Base-by-base conservation (phyloP, 2,113 vertebrate species). In the Rynchops niger region DNA sequence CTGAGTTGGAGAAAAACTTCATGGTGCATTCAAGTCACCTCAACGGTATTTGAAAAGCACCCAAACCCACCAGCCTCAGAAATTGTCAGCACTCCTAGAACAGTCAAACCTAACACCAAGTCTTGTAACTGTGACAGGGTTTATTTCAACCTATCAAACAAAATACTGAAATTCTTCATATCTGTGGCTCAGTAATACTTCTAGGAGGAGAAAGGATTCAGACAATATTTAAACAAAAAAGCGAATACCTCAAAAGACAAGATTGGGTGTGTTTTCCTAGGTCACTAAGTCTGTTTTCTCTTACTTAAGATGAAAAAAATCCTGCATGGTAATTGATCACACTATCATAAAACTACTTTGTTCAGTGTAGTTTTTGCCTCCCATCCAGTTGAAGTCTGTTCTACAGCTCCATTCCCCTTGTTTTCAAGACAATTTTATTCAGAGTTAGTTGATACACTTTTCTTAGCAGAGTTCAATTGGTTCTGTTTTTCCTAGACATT, bases 91-190 rank as follows among this genome's bases (percentile, higher is more conserved):
- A 1, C 34, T 93, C 32, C 38, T 40, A 38, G 25, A 86, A 52
- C 14, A 30, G 50, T 22, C 36, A 83, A 45, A 79, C 26, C 19
- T 69, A 53, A 69, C 25, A 69, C 6, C 43, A 43, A 66, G 14
- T 32, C 10, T 12, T 62, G 15, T 43, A 74, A n/a, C 17, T 45
- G 40, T 0, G 1, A 49, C 4, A 6, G 36, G 42, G 3, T 36
- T 71, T 50, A 61, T 82, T 78, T 69, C 29, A 45, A 55, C 16
- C 27, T 49, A 38, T 42, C 40, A 55, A 76, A 62, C 9, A 69
- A 52, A 66, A 32, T 76, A 47, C 42, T 58, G 26, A 45, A 78
- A 79, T 8, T 49, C 40, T 70, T 90, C 26, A 9, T 47, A 58
- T 36, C 43, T 55, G 23, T 32, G 91, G 56, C 40, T 30, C 14